Conservation (phyloP, 2,888 invertebrate species). For the Ommatoiulus sabulosus region DNA sequence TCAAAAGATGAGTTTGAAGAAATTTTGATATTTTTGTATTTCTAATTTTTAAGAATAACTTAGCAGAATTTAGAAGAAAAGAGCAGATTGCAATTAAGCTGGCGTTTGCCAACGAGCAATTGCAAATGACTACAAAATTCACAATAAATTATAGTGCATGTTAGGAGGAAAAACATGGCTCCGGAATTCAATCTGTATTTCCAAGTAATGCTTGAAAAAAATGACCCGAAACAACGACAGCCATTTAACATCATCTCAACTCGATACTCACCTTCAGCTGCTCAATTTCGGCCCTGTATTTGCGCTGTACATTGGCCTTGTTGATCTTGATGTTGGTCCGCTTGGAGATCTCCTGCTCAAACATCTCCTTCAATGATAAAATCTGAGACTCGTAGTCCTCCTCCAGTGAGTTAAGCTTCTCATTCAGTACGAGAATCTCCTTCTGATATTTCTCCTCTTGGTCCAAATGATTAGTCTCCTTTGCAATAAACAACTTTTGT, state of each 20-base stretch:
- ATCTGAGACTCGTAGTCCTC: slow-evolving; percentile 87
- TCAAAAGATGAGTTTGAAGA: too few relatives aligned
- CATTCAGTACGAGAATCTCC: slow-evolving; percentile 78
- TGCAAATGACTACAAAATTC: too few relatives aligned
- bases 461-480: slow-evolving; percentile 62
- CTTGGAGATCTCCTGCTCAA: slow-evolving; percentile 75
- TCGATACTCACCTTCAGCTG: slow-evolving; percentile 75
- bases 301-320: slow-evolving; percentile 65
- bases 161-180: too few relatives aligned
- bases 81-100: too few relatives aligned
- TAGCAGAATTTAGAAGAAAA: too few relatives aligned
- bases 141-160: too few relatives aligned
- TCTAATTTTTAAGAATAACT: too few relatives aligned
- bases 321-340: slow-evolving; percentile 64
- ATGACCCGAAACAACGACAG: neutral
- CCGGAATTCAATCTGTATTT: too few relatives aligned
- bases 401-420: slow-evolving; percentile 79
- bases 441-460: slow-evolving; percentile 71
- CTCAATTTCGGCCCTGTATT: slow-evolving; percentile 88
- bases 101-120: too few relatives aligned
- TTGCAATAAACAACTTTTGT: neutral
- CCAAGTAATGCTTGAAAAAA: too few relatives aligned
- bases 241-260: slow-evolving; percentile 41
- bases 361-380: slow-evolving; percentile 81
- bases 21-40: too few relatives aligned